Evolutionary conservation across 1,140 invertebrate genomes (phyloP).

Genomic region (Carcinoscorpius rotundicauda): DNA sequence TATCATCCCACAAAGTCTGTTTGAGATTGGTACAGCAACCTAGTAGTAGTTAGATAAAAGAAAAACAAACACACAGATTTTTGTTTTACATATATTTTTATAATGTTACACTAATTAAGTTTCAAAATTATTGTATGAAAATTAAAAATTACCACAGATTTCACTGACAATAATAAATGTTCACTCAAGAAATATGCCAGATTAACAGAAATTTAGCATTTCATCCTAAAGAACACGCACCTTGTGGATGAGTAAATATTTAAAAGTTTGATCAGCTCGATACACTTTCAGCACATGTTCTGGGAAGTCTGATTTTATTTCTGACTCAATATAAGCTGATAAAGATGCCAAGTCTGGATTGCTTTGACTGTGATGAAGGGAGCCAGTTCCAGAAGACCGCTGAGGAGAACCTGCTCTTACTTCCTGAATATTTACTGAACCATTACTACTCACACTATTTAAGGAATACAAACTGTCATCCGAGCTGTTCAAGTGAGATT

Average conservation of each 20-base stretch:
- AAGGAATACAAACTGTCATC: slow-evolving; percentile 22
- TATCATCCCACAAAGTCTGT: too few species aligned
- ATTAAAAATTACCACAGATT: too few species aligned
- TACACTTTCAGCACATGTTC: slow-evolving; percentile 91
- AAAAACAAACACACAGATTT: too few species aligned
- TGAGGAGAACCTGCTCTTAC: slow-evolving; percentile 22
- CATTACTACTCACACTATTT: too few species aligned
- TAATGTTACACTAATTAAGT: too few species aligned
- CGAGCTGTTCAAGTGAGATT: slow-evolving; percentile 22
- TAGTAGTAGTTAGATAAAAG: too few species aligned
- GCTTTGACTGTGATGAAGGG: slow-evolving; percentile 57
- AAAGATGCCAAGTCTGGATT: slow-evolving; percentile 62
- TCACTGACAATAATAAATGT: too few species aligned
- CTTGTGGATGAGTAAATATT: slow-evolving; percentile 92
- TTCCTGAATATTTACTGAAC: too few species aligned
- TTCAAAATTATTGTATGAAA: too few species aligned
- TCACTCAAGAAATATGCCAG: too few species aligned
- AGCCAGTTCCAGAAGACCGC: slow-evolving; percentile 22
- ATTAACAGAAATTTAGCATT: too few species aligned
- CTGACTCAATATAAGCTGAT: slow-evolving; percentile 39
- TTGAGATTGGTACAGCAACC: too few species aligned
- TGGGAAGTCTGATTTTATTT: slow-evolving; percentile 62
- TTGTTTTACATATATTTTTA: background rate
- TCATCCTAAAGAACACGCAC: slow-evolving; percentile 25
- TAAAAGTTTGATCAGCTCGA: slow-evolving; percentile 91